Evolutionary conservation across 2,888 invertebrate genomes (phyloP).

Genomic region (Tiphia femorata): DNA sequence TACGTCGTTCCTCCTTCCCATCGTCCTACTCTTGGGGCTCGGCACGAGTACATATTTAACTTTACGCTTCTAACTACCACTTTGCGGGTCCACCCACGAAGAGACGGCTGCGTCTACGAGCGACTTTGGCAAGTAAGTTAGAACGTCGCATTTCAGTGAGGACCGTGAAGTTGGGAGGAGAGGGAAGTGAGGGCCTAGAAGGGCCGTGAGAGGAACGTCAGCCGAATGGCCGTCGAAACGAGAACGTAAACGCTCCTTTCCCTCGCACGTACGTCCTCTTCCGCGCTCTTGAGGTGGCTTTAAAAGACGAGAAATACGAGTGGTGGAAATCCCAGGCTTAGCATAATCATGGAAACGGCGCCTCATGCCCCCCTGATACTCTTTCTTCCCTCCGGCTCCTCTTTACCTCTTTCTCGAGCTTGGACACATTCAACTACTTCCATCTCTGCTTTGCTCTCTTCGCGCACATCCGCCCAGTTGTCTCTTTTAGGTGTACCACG

Average conservation of each 20-base stretch:
- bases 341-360: conserved; percentile 41
- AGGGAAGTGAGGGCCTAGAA: neutral
- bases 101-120: neutral
- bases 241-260: conserved; percentile 22
- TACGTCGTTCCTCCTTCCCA: too few relatives aligned
- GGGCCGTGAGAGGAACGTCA: conserved; percentile 1
- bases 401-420: neutral
- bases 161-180: too few relatives aligned
- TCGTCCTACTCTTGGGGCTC: too few relatives aligned
- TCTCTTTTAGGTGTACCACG: neutral
- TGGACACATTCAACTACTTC: conserved; percentile 14
- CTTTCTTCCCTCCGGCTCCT: conserved; percentile 10
- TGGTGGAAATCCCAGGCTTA: conserved; percentile 28
- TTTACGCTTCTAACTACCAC: too few relatives aligned
- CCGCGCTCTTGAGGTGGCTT: conserved; percentile 10
- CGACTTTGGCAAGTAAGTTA: conserved; percentile 13
- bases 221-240: conserved; percentile 13
- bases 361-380: conserved; percentile 19
- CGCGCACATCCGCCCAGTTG: neutral
- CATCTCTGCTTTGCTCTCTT: neutral
- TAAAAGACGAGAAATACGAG: conserved; percentile 37
- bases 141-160: conserved; percentile 1
- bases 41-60: too few relatives aligned
- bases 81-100: too few relatives aligned
- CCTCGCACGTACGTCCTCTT: conserved; percentile 16